Evolutionary conservation across 2,888 invertebrate species (phyloP).

Genomic region (Ptilodon capucinus): DNA sequence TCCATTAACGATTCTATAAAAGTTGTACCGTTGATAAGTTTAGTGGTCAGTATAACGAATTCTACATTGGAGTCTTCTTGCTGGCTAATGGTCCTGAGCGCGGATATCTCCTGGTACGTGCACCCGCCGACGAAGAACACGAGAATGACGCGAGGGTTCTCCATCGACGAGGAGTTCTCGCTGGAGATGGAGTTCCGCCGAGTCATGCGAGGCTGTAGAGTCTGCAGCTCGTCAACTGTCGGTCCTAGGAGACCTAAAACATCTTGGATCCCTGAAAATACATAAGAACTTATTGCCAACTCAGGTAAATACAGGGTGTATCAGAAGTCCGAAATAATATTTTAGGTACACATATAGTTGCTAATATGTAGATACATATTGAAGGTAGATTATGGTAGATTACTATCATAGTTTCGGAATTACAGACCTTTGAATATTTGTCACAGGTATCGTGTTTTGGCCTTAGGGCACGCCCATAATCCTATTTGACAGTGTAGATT

Average conservation of each 20-base stretch:
- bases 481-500: too few relatives aligned
- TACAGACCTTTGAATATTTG: too few relatives aligned
- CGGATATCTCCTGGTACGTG: conserved; percentile 96
- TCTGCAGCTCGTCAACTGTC: conserved; percentile 85
- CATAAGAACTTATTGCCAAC: too few relatives aligned
- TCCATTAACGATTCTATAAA: conserved; percentile 91
- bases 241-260: conserved; percentile 91
- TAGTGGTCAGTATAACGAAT: conserved; percentile 95
- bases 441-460: too few relatives aligned
- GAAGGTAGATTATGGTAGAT: too few relatives aligned
- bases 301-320: too few relatives aligned
- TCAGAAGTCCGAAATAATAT: too few relatives aligned
- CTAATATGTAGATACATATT: too few relatives aligned
- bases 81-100: conserved; percentile 87
- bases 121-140: conserved; percentile 99
- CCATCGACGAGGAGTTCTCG: conserved; percentile 79
- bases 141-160: conserved; percentile 88
- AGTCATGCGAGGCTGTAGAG: conserved; percentile 80
- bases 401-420: too few relatives aligned
- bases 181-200: conserved; percentile 83
- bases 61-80: conserved; percentile 93
- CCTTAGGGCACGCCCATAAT: too few relatives aligned
- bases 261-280: conserved; percentile 87
- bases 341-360: too few relatives aligned
- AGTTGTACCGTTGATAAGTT: conserved; percentile 94